A percentile compares a stretch with the other conserved stretches of the same genome.
These are phyloP conservation scores for Lateolabrax maculatus DNA, from an alignment of 2,797 vertebrate genomes.

Conservation along the genomic window DNA sequence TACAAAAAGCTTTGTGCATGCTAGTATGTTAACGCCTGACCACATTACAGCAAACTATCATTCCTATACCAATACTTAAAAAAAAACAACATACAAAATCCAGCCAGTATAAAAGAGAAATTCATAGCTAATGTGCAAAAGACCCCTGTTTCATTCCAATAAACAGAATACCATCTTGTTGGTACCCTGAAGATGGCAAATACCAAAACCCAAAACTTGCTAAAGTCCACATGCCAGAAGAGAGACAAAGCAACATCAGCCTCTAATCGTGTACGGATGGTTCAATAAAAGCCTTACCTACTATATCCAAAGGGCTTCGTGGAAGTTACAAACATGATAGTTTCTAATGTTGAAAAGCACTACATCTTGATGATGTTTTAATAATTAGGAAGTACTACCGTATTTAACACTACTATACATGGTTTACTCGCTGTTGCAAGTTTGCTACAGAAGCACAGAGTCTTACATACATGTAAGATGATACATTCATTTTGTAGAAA, in stretches of 20 bases:
- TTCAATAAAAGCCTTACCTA: not conserved
- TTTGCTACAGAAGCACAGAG: conserved; percentile 7
- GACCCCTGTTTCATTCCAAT: conserved; percentile 36
- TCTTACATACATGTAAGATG: conserved; percentile 34
- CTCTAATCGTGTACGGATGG: not conserved
- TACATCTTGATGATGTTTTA: conserved; percentile 9
- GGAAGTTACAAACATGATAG: conserved; percentile 17
- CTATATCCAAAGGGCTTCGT: conserved; percentile 6
- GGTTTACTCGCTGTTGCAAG: conserved; percentile 1
- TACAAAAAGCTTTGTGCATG: conserved; percentile 22
- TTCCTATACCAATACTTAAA: conserved; percentile 24
- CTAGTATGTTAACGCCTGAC: conserved; percentile 20
- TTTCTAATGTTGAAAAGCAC: conserved; percentile 5
- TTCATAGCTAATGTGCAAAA: conserved; percentile 65
- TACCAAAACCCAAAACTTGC: conserved; percentile 23
- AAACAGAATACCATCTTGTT: conserved; percentile 20
- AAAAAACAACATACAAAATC: not conserved
- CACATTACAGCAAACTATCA: not conserved
- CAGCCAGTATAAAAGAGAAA: conserved; percentile 24
- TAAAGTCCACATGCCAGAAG: not conserved
- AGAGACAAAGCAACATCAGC: not conserved
- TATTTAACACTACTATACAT: conserved; percentile 20
- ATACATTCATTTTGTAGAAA: conserved; percentile 79
- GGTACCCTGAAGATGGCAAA: conserved; percentile 20
- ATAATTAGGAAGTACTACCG: conserved; percentile 18